Base-by-base conservation (phyloP, 2,113 vertebrate species). In the Catharus minimus region DNA sequence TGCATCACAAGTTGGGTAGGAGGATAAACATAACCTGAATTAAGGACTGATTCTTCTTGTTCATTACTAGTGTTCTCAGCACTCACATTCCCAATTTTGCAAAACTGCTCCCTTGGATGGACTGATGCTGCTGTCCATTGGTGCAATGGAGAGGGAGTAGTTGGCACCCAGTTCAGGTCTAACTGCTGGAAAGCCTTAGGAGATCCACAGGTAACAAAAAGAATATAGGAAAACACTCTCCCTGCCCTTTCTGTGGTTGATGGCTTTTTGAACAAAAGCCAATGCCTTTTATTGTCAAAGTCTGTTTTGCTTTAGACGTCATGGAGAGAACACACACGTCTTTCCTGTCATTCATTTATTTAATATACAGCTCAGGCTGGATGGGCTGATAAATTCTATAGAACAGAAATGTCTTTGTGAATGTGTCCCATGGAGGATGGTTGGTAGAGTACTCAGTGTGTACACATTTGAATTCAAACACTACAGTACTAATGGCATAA, bases 311-410 rank as follows among this genome's bases (percentile, higher is more conserved):
- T 79, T 93, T 73, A 66, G 50, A 28, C 18, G 2, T 85, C 39
- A 50, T 2, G 6, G 61, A 61, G 58, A 47, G 53, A 86, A 41
- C 33, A 72, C 28, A 50, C n/a, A 44, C 10, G 1, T 73, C 32
- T 90, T 82, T 68, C 47, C 53, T 62, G 53, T 30, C 36, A 36
- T 57, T 75, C 43, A 39, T 87, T 82, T 78, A 58, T 66, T 82
- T 52, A 82, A 76, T 64, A 39, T 13, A 84, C 33, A 85, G 50
- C 83, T 88, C 69, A 88, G 30, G 62, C 43, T 79, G 38, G 58
- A 65, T 19, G 22, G 27, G 36, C 86, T 79, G 78, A 93, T 95
- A 92, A 80, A 52, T 86, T 65, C 73, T 76, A 3, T 28, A 33
- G 60, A 74, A 78, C 43, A 73, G 64, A 92, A 88, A 28, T 15